Evolutionary conservation across 64 coral and sea anemone genomes (phyloP).

Genomic region (Catalaphyllia jardinei): DNA sequence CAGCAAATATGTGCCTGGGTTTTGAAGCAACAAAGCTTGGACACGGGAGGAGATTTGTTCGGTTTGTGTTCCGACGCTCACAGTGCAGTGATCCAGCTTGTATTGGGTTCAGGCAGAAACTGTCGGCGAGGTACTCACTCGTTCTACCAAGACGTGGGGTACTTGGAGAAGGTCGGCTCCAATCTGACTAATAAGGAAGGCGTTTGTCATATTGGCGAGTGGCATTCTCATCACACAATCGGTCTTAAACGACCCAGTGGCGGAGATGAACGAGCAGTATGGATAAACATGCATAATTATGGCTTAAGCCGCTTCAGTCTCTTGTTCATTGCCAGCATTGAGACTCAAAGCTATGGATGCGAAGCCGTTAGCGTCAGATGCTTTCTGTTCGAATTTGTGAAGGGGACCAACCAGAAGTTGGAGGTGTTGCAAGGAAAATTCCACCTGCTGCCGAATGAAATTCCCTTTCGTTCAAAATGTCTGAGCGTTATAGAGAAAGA

Average conservation of each 20-base stretch:
- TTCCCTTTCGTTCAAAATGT: constrained; percentile 16
- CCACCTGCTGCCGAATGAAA: constrained; percentile 11
- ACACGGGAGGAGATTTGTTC: constrained; percentile 85
- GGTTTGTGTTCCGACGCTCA: constrained; percentile 61
- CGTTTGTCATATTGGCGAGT: constrained; percentile 85
- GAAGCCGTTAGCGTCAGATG: constrained; percentile 1
- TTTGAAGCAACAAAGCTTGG: constrained; percentile 42
- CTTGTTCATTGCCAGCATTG: constrained; percentile 61
- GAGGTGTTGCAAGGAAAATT: constrained; percentile 13
- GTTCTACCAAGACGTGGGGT: constrained; percentile 77
- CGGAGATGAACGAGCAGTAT: constrained; percentile 73
- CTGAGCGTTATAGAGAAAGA: neutral
- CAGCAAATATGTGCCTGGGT: constrained; percentile 68
- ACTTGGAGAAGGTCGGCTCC: constrained; percentile 59
- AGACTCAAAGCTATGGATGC: neutral
- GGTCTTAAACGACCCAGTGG: constrained; percentile 64
- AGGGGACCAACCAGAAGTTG: neutral
- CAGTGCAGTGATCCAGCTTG: constrained; percentile 61
- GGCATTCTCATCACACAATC: constrained; percentile 83
- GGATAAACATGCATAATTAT: constrained; percentile 56
- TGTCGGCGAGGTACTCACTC: constrained; percentile 37
- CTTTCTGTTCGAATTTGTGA: constrained; percentile 54
- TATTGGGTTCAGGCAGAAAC: constrained; percentile 57
- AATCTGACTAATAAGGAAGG: constrained; percentile 49
- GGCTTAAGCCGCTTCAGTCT: constrained; percentile 68